Evolutionary conservation across 2,888 invertebrate genomes (phyloP).

Genomic region (Morpho achilles): DNA sequence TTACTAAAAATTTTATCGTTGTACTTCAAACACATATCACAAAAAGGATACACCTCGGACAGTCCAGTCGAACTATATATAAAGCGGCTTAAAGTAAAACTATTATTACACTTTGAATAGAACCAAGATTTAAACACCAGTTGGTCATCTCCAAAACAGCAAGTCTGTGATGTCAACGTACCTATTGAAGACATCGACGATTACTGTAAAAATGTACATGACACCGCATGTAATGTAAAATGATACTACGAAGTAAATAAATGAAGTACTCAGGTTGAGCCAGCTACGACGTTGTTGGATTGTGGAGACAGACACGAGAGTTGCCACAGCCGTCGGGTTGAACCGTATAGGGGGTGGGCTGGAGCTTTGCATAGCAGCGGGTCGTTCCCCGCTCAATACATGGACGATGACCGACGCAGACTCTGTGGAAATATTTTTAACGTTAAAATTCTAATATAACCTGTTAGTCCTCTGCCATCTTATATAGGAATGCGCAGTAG

Average conservation of each 20-base stretch:
- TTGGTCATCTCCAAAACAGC: constrained; percentile 56
- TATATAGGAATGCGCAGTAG: too few relatives aligned
- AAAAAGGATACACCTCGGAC: constrained; percentile 20
- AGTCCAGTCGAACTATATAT: constrained; percentile 26
- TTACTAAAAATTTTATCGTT: constrained; percentile 35
- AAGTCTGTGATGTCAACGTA: constrained; percentile 21
- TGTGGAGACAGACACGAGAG: constrained; percentile 49
- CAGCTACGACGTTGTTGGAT: constrained; percentile 34
- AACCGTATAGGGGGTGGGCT: constrained; percentile 57
- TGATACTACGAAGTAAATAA: constrained; percentile 38
- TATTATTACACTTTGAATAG: constrained; percentile 20
- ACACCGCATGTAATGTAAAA: constrained; percentile 36
- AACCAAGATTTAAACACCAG: constrained; percentile 27
- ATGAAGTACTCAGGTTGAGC: constrained; percentile 37
- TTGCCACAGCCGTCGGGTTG: constrained; percentile 49
- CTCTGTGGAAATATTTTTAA: constrained; percentile 64
- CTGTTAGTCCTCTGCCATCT: too few relatives aligned
- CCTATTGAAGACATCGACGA: constrained; percentile 29
- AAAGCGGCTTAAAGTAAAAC: constrained; percentile 24
- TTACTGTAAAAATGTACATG: constrained; percentile 24
- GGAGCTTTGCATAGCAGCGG: constrained; percentile 82
- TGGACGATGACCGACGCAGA: constrained; percentile 91
- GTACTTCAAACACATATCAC: constrained; percentile 45
- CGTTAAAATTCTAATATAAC: constrained; percentile 1
- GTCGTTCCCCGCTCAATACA: constrained; percentile 87